A percentile compares a stretch with the other conserved stretches of the same genome.
These are phyloP conservation scores for Atherinosoma microstoma DNA, from an alignment of 2,797 vertebrate species.

Conservation along the genomic window DNA sequence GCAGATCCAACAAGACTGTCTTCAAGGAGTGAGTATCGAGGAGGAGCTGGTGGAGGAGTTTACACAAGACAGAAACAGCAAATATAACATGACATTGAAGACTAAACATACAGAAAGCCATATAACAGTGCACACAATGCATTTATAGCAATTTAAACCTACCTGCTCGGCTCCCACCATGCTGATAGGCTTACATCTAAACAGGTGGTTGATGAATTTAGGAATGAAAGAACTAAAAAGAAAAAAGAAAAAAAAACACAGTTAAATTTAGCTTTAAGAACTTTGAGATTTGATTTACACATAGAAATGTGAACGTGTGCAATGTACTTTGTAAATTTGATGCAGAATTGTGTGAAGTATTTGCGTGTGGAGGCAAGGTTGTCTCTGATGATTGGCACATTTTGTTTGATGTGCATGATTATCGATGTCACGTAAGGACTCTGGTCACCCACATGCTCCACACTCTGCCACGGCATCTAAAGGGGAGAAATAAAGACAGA, in stretches of 20 bases:
- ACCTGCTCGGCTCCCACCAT: conserved; percentile 99
- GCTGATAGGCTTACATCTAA: conserved; percentile 98
- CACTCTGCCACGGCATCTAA: conserved; percentile 99
- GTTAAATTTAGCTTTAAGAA: conserved; percentile 11
- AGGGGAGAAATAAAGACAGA: not conserved
- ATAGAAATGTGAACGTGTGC: not conserved
- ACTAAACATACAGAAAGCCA: not conserved
- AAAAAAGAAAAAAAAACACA: conserved; percentile 5
- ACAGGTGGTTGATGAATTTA: conserved; percentile 98
- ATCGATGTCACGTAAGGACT: conserved; percentile 98
- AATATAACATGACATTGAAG: not conserved
- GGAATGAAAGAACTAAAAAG: conserved; percentile 94
- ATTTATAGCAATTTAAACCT: conserved; percentile 46
- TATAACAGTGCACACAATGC: not conserved
- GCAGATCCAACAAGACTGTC: conserved; percentile 95
- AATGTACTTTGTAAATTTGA: conserved; percentile 96
- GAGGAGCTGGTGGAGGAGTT: conserved; percentile 86
- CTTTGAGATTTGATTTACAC: not conserved
- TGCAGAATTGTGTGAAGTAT: conserved; percentile 99
- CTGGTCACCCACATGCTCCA: conserved; percentile 98
- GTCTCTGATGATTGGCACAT: conserved; percentile 96
- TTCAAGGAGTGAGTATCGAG: conserved; percentile 98
- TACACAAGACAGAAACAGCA: conserved; percentile 1
- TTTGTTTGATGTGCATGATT: conserved; percentile 98
- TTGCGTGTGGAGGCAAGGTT: conserved; percentile 97